Evolutionary conservation across 2,797 vertebrate species (phyloP).

Genomic region (Rhynchonycteris naso): DNA sequence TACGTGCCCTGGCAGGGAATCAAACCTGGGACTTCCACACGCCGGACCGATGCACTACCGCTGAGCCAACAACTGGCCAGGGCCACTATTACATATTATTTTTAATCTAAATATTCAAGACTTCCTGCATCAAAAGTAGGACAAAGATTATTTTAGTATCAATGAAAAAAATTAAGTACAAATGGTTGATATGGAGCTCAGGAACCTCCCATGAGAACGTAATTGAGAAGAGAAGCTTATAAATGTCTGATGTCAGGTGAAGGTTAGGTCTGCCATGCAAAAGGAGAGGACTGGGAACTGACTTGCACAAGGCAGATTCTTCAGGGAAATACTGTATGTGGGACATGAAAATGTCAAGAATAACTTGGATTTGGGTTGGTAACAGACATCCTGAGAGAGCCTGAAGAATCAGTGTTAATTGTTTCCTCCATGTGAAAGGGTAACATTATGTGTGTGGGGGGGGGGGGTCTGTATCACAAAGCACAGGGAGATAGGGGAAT

Average conservation of each 20-base stretch:
- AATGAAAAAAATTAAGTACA: conserved; percentile 1
- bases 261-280: background rate
- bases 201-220: background rate
- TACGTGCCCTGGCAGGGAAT: no score
- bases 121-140: background rate
- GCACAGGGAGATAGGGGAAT: background rate
- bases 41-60: no score
- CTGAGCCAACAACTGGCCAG: no score
- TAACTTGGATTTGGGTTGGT: background rate
- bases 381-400: background rate
- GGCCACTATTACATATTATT: background rate
- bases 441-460: background rate
- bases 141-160: background rate
- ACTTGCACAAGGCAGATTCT: background rate
- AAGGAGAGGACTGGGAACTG: background rate
- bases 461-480: background rate
- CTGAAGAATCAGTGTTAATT: background rate
- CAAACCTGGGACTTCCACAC: no score
- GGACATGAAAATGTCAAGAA: background rate
- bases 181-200: background rate
- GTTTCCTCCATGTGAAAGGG: background rate
- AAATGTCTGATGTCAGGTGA: background rate
- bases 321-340: background rate
- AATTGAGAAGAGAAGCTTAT: background rate
- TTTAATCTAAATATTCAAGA: background rate